Conservation (phyloP, 35 echinoderm and acorn worm genomes). For the Eucidaris tribuloides region DNA sequence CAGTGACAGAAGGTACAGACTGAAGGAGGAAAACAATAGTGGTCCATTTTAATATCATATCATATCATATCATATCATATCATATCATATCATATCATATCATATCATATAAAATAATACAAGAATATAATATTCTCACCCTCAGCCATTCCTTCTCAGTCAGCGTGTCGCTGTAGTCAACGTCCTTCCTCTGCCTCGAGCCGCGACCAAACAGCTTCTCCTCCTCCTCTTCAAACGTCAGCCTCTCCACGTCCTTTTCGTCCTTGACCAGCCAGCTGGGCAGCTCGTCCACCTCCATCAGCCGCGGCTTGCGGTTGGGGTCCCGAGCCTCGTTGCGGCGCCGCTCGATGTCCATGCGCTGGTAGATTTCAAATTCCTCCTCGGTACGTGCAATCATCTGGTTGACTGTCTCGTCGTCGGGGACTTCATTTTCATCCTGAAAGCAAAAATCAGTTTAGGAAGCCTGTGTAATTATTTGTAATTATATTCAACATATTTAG, state of each 20-base stretch:
- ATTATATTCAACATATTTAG: no score
- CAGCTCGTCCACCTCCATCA: constrained; percentile 94
- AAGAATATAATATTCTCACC: no score
- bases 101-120: no score
- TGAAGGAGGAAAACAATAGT: no score
- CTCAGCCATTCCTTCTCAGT: constrained; percentile 95
- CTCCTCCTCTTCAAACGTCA: constrained; percentile 86
- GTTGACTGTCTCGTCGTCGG: constrained; percentile 97
- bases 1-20: no score
- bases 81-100: no score
- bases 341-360: constrained; percentile 90
- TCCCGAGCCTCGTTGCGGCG: constrained; percentile 79
- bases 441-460: no score
- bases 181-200: constrained; percentile 92
- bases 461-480: no score
- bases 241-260: constrained; percentile 81
- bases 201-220: constrained; percentile 93
- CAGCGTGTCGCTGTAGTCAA: constrained; percentile 86
- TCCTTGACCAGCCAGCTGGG: constrained; percentile 93
- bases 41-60: no score
- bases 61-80: no score
- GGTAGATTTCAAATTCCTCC: constrained; percentile 94
- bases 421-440: constrained; percentile 97
- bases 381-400: constrained; percentile 98
- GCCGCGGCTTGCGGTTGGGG: constrained; percentile 78